phyloP scores from a whole-genome alignment of 2,888 invertebrate species.

The Chelonus formosanus region DNA sequence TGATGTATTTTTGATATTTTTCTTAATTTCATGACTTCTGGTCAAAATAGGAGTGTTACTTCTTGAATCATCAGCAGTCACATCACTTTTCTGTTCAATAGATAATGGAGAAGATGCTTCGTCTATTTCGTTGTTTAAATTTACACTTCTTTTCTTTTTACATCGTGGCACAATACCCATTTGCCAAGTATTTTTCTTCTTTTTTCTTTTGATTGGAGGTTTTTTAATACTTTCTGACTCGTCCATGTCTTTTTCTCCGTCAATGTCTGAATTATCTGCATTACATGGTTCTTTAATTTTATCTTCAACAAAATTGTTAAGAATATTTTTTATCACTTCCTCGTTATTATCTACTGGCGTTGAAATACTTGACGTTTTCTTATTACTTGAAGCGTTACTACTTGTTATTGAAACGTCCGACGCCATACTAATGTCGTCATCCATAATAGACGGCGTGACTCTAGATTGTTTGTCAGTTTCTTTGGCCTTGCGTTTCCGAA shows the following conservation, averaged over 20 bases:
- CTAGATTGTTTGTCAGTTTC: constrained; percentile 30
- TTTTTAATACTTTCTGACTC: constrained; percentile 31
- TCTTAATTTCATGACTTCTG: too few species aligned
- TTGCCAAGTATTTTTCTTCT: constrained; percentile 54
- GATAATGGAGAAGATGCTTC: too few species aligned
- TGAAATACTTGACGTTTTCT: constrained; percentile 32
- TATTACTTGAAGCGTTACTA: constrained; percentile 40
- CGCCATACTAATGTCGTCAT: constrained; percentile 51
- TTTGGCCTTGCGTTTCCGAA: constrained; percentile 26
- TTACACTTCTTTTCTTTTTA: constrained; percentile 38
- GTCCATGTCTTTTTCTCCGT: constrained; percentile 30
- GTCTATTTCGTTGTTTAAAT: too few species aligned
- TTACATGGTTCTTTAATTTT: constrained; percentile 4
- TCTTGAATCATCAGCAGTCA: too few species aligned
- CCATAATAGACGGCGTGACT: constrained; percentile 36
- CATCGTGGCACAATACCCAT: constrained; percentile 47
- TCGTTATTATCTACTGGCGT: constrained; percentile 42
- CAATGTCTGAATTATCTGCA: constrained; percentile 39
- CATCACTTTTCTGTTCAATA: too few species aligned
- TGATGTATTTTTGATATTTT: too few species aligned
- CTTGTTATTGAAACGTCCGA: constrained; percentile 55
- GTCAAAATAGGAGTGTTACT: too few species aligned
- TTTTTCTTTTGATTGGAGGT: constrained; percentile 46
- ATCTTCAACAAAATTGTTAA: constrained; percentile 42
- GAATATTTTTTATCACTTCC: constrained; percentile 47